These are phyloP conservation scores for Lates calcarifer DNA, from an alignment of 2,113 vertebrate species.

Conservation along the genomic window DNA sequence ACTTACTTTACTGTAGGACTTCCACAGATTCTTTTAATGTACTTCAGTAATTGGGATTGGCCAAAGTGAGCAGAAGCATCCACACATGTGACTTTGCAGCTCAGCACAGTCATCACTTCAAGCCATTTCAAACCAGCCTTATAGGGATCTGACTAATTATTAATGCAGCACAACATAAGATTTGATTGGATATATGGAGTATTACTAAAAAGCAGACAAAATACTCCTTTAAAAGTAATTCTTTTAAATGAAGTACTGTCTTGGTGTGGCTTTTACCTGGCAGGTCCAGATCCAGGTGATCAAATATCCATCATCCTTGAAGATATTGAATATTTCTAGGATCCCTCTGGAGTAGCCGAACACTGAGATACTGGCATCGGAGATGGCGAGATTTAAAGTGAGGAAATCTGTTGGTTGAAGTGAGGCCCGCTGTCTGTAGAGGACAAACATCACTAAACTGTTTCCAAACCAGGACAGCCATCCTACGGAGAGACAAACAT, in stretches of 20 bases:
- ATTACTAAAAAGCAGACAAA: background rate
- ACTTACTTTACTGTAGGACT: constrained; percentile 38
- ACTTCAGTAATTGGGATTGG: constrained; percentile 48
- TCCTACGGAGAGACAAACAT: constrained; percentile 76
- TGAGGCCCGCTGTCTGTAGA: constrained; percentile 86
- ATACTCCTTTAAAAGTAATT: background rate
- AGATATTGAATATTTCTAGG: constrained; percentile 90
- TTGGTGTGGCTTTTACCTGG: constrained; percentile 80
- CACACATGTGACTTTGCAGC: background rate
- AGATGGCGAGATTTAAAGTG: constrained; percentile 89
- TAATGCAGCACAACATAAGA: background rate
- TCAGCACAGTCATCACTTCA: constrained; percentile 35
- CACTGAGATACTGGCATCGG: constrained; percentile 89
- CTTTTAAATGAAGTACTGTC: background rate
- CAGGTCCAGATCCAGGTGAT: constrained; percentile 91
- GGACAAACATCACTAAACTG: constrained; percentile 89
- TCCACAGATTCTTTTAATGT: constrained; percentile 50
- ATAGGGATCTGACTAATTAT: background rate
- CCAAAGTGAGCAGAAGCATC: constrained; percentile 25
- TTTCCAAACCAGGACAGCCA: constrained; percentile 93
- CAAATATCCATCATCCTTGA: constrained; percentile 88
- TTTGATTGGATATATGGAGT: background rate
- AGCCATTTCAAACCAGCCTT: background rate
- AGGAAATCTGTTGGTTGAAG: constrained; percentile 90
- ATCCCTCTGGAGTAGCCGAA: constrained; percentile 91